These are phyloP conservation scores for mouse (Mus musculus) DNA, from an alignment of 2,113 vertebrate genomes.

Conservation along the genomic window GRCm39 chr7:33853001-33853500, in stretches of 20 bases:
- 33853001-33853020: not conserved
- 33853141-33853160: not conserved
- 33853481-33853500: not conserved
- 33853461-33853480: slow-evolving; percentile 8
- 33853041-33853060: not conserved
- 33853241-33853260: not conserved
- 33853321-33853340: not conserved
- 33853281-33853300: not conserved
- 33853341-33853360: not conserved
- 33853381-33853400: not conserved
- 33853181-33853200: not conserved
- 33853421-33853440: not conserved
- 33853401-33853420: not conserved
- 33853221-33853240: not conserved
- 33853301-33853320: not conserved
- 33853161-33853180: not conserved
- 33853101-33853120: not conserved
- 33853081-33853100: not conserved
- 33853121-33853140: not conserved
- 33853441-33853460: not conserved
- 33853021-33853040: not conserved
- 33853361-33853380: not conserved
- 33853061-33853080: not conserved
- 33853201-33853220: not conserved
- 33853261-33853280: not conserved